These are phyloP conservation scores for Knipowitschia caucasica DNA, from an alignment of 2,797 vertebrate genomes.

Conservation along the genomic window DNA sequence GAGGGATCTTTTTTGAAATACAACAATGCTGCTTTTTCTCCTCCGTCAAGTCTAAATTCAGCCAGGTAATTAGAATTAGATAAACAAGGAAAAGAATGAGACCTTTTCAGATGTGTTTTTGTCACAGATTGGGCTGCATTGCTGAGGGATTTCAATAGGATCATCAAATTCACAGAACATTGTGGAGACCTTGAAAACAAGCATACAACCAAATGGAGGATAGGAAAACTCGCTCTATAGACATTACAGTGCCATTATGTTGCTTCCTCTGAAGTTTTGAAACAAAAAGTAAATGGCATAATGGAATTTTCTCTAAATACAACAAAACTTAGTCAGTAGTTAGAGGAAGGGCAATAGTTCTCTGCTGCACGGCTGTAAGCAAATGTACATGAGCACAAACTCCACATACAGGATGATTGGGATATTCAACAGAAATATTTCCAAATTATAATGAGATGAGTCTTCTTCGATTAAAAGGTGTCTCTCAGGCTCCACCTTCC, in stretches of 20 bases:
- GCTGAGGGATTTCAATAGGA: slow-evolving; percentile 52
- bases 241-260: slow-evolving; percentile 21
- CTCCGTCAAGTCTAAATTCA: slow-evolving; percentile 58
- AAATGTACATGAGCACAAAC: background rate
- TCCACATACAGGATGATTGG: background rate
- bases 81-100: slow-evolving; percentile 58
- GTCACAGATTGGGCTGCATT: slow-evolving; percentile 32
- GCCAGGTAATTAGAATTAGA: slow-evolving; percentile 56
- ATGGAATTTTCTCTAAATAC: slow-evolving; percentile 4
- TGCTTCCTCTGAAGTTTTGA: slow-evolving; percentile 21
- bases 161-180: slow-evolving; percentile 35
- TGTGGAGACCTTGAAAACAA: slow-evolving; percentile 48
- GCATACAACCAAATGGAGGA: slow-evolving; percentile 35
- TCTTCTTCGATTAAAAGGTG: too few species aligned
- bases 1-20: slow-evolving; percentile 53
- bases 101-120: slow-evolving; percentile 38
- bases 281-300: slow-evolving; percentile 23
- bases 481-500: too few species aligned
- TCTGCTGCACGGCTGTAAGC: background rate
- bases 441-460: background rate
- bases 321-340: background rate
- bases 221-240: slow-evolving; percentile 30
- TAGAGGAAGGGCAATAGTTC: background rate
- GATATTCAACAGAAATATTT: background rate
- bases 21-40: slow-evolving; percentile 50